A percentile compares a stretch with the other conserved stretches of the same genome.
These are phyloP conservation scores for Cercocebus atys DNA, from an alignment of 2,113 vertebrate genomes.

Conservation along the genomic window DNA sequence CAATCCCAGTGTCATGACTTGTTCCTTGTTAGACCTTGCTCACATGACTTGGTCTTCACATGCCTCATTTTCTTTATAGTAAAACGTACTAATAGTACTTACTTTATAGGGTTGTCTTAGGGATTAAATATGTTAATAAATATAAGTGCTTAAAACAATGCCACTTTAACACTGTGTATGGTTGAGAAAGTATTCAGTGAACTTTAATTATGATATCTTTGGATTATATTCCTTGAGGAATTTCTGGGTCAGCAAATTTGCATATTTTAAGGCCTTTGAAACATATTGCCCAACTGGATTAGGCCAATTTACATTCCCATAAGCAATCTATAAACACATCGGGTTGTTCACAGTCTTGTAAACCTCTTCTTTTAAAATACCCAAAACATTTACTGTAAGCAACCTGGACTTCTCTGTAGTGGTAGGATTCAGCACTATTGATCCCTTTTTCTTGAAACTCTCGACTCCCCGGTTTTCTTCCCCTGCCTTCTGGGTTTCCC, in stretches of 20 bases:
- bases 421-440: not conserved
- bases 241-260: conserved; percentile 4
- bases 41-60: not conserved
- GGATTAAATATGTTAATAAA: not conserved
- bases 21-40: not conserved
- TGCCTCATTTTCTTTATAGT: not conserved
- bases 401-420: not conserved
- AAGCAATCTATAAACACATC: not conserved
- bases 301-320: not conserved
- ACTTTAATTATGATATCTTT: not conserved
- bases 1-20: not conserved
- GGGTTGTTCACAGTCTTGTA: not conserved
- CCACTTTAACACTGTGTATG: not conserved
- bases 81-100: not conserved
- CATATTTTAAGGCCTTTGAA: not conserved
- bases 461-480: not conserved
- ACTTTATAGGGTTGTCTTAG: not conserved
- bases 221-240: conserved; percentile 17
- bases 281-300: not conserved
- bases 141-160: not conserved
- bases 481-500: not conserved
- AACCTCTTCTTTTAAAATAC: not conserved
- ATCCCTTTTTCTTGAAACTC: not conserved
- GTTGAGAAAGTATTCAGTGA: not conserved
- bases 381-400: not conserved